phyloP scores from a whole-genome alignment of 2,113 vertebrate species.

The Trichechus manatus region DNA sequence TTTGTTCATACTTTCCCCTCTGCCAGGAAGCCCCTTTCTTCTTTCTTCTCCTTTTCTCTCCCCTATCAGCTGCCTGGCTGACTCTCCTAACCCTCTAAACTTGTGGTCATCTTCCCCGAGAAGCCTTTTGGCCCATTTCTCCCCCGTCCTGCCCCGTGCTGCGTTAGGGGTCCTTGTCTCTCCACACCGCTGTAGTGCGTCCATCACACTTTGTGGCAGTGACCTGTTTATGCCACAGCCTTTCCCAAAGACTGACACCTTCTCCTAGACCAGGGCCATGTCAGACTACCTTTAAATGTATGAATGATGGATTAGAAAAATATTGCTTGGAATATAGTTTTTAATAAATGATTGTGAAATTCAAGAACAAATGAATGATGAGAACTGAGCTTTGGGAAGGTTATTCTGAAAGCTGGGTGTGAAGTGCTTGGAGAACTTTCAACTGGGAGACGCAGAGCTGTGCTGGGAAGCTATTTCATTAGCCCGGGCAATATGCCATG shows the following conservation, averaged over 20 bases:
- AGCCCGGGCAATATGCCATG: too few relatives aligned
- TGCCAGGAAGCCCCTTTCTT: not conserved
- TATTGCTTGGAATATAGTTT: not conserved
- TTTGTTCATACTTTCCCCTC: not conserved
- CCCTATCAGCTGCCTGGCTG: not conserved
- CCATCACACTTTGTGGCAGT: not conserved
- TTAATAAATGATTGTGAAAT: not conserved
- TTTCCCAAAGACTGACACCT: not conserved
- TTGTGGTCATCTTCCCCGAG: too few relatives aligned
- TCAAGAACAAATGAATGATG: not conserved
- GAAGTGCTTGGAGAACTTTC: not conserved
- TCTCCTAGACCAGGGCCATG: not conserved
- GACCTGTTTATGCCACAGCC: not conserved
- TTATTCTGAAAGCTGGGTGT: not conserved
- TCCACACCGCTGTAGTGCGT: fast-evolving
- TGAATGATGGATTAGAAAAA: not conserved
- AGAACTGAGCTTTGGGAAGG: not conserved
- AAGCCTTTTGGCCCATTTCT: not conserved
- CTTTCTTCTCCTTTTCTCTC: not conserved
- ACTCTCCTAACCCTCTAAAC: not conserved
- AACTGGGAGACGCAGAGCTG: not conserved
- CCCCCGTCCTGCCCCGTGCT: fast-evolving
- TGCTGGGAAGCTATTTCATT: not conserved
- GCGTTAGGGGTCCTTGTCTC: not conserved
- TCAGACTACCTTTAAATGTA: not conserved